phyloP scores from a whole-genome alignment of 2,797 vertebrate species.

The Anableps anableps region DNA sequence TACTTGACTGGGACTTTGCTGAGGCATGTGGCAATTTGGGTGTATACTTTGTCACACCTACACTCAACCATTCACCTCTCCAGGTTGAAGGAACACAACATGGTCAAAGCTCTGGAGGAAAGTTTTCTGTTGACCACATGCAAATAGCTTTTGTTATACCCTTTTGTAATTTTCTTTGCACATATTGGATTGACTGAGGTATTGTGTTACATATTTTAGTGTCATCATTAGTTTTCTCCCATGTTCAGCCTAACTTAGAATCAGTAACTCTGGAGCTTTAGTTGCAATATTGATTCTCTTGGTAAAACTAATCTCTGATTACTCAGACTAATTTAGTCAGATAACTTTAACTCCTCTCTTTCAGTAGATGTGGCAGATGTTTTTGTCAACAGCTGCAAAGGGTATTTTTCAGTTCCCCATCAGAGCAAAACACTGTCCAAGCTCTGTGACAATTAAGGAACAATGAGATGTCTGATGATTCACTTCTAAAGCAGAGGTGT shows the following conservation, averaged over 20 bases:
- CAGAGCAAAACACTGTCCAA: conserved; percentile 1
- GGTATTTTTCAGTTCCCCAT: neutral
- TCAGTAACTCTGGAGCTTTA: neutral
- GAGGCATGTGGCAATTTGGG: neutral
- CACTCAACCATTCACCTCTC: neutral
- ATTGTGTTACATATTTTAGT: neutral
- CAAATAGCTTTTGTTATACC: neutral
- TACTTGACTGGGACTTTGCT: neutral
- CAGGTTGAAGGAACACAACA: neutral
- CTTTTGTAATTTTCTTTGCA: neutral
- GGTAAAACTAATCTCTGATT: neutral
- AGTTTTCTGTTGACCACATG: neutral
- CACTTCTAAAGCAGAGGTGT: conserved; percentile 41
- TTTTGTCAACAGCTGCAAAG: neutral
- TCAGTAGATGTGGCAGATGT: neutral
- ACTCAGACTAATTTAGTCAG: neutral
- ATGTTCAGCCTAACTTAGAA: neutral
- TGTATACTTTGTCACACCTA: neutral
- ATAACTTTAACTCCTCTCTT: neutral
- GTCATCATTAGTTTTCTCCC: neutral
- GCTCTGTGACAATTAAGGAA: conserved; percentile 43
- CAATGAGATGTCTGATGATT: conserved; percentile 48
- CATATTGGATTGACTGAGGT: neutral
- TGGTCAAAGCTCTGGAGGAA: neutral
- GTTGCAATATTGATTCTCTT: neutral